Evolutionary conservation across 37 sponge, comb jelly and placozoan genomes (phyloP).

Genomic region (Halisarca cf. caerulea): DNA sequence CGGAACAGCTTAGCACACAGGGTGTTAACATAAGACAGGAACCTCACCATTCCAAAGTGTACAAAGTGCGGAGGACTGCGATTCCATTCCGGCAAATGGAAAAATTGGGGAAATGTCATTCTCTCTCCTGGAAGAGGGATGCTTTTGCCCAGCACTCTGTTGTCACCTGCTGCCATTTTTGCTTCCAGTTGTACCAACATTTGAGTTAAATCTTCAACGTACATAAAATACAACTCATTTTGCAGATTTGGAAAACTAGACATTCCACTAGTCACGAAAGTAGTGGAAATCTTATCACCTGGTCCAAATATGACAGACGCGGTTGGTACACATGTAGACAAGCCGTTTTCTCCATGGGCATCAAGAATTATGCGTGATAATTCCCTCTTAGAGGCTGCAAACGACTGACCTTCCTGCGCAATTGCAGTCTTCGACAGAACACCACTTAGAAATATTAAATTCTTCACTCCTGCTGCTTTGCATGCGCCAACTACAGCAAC

Average conservation of each 20-base stretch:
- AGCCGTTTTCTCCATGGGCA: slow-evolving; percentile 39
- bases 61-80: neutral
- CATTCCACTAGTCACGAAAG: slow-evolving; percentile 40
- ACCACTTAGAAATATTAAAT: slow-evolving; percentile 28
- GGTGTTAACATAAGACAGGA: slow-evolving; percentile 36
- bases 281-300: slow-evolving; percentile 4
- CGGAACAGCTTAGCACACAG: slow-evolving; percentile 41
- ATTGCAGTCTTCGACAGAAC: too few relatives aligned
- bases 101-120: slow-evolving; percentile 47
- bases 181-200: slow-evolving; percentile 42
- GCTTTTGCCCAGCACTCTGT: slow-evolving; percentile 17
- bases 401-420: slow-evolving; percentile 14
- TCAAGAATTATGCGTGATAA: slow-evolving; percentile 12
- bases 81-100: slow-evolving; percentile 47
- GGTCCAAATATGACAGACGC: slow-evolving; percentile 53
- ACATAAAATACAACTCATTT: slow-evolving; percentile 20
- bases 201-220: slow-evolving; percentile 42
- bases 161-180: slow-evolving; percentile 31
- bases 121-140: slow-evolving; percentile 45
- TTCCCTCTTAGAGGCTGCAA: slow-evolving; percentile 18
- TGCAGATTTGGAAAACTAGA: slow-evolving; percentile 33
- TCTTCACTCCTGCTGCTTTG: slow-evolving; percentile 52
- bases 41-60: neutral
- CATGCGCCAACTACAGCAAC: slow-evolving; percentile 48
- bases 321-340: slow-evolving; percentile 50